Evolutionary conservation across 2,113 vertebrate species (phyloP).

Genomic region (Petrocephalus microphthalmus): DNA sequence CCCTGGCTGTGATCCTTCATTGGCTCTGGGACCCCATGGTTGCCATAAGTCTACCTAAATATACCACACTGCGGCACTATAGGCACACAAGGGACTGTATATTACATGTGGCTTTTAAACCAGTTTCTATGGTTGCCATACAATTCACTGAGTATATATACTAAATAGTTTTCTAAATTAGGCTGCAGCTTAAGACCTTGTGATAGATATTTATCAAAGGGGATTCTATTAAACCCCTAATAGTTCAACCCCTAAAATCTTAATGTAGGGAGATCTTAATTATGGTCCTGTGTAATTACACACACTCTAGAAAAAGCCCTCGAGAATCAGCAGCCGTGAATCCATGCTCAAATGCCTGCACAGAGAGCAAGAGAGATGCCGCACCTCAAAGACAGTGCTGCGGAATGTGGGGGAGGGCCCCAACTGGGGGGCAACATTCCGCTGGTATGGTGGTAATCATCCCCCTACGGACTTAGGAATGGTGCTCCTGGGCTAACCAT

Average conservation of each 20-base stretch:
- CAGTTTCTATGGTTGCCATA: neutral
- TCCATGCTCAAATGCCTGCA: neutral
- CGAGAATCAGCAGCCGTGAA: neutral
- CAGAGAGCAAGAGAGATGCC: neutral
- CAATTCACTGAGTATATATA: neutral
- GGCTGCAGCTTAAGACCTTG: neutral
- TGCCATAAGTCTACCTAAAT: slow-evolving; percentile 50
- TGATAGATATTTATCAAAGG: neutral
- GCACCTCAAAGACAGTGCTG: neutral
- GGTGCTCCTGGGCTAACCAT: neutral
- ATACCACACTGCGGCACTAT: slow-evolving; percentile 35
- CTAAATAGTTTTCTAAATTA: neutral
- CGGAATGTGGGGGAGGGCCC: neutral
- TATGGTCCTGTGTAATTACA: neutral
- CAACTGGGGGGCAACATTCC: neutral
- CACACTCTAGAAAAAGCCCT: neutral
- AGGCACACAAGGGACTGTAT: slow-evolving; percentile 1
- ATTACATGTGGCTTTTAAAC: neutral
- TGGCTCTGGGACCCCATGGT: slow-evolving; percentile 38
- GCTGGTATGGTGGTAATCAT: neutral
- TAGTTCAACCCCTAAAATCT: neutral
- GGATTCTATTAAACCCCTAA: neutral
- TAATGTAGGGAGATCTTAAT: neutral
- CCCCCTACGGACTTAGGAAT: neutral
- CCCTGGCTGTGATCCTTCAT: slow-evolving; percentile 28